A percentile compares a stretch with the other conserved stretches of the same genome.
These are phyloP conservation scores for Plagodis dolabraria DNA, from an alignment of 2,888 invertebrate genomes.

Conservation along the genomic window DNA sequence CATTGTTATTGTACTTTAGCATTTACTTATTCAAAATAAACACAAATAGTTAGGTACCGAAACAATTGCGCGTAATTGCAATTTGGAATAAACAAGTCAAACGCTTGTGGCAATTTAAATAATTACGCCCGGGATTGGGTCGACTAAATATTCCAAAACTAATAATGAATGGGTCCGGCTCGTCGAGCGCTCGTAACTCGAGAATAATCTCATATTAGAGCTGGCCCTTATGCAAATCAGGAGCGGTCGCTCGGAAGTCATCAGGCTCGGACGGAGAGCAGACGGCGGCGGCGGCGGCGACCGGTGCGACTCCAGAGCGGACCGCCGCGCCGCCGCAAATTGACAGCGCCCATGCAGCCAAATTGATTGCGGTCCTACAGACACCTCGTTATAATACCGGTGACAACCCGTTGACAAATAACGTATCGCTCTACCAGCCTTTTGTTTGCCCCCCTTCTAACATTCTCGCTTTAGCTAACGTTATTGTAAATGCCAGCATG, in stretches of 20 bases:
- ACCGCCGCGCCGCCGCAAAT: conserved; percentile 57
- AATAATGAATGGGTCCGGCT: conserved; percentile 72
- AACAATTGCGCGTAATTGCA: conserved; percentile 41
- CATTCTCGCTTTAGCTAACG: conserved; percentile 14
- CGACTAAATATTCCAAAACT: conserved; percentile 77
- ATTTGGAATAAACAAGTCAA: conserved; percentile 56
- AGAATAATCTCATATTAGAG: conserved; percentile 81
- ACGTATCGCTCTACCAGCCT: conserved; percentile 41
- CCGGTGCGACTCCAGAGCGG: conserved; percentile 30
- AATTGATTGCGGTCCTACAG: conserved; percentile 74
- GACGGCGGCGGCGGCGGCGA: conserved; percentile 36
- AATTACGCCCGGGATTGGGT: conserved; percentile 61
- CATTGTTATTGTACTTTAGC: not conserved
- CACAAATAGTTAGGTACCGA: conserved; percentile 20
- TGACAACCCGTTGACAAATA: conserved; percentile 48
- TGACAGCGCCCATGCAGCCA: conserved; percentile 67
- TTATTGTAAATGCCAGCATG: conserved; percentile 17
- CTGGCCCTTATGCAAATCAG: conserved; percentile 81
- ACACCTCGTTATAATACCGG: conserved; percentile 65
- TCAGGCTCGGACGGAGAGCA: conserved; percentile 53
- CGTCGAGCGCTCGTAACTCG: conserved; percentile 66
- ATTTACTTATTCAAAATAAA: conserved; percentile 4
- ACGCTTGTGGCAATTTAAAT: conserved; percentile 61
- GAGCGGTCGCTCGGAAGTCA: conserved; percentile 82
- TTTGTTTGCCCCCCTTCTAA: conserved; percentile 37